Base-by-base conservation (phyloP, 1,140 invertebrate genomes). In the Panulirus ornatus region DNA sequence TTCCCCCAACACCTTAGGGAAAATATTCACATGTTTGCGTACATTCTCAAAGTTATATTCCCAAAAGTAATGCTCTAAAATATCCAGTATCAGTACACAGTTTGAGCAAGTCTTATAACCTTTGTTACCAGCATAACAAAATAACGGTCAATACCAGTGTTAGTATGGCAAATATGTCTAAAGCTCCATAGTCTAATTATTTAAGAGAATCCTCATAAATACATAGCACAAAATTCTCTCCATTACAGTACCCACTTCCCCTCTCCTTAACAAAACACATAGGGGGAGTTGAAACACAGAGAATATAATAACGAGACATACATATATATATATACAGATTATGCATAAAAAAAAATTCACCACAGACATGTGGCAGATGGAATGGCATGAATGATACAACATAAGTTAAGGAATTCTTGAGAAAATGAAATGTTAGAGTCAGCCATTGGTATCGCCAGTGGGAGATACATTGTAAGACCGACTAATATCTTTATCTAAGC, bases 331-430 rank as follows among this genome's bases (percentile, higher is more conserved):
- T 76, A 54, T 85, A 85, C 82, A 84, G 42, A 86, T 76, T 86
- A 86, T 86, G 84, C 84, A 86, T 51, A 86, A 30, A 70, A 84
- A n/a, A n/a, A n/a, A n/a, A n/a, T n/a, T n/a, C 70, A 40, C 71
- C 30, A 38, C 71, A 58, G n/a, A 36, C n/a, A n/a, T n/a, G 71
- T 47, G 71, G 71, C 66, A 76, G 38, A 86, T 86, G 84, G 84
- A 86, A 86, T 86, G 84, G 84, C 73, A 86, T 86, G 84, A 76
- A 76, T 86, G 71, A 86, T 86, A 75, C n/a, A 54, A 86, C 70
- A 58, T 86, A 58, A 86, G 27, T 76, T 86, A 86, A 30, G 84
- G 71, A 76, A 86, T 51, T 86, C 84, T 76, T 86, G 84, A 86
- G 58, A 30, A 70, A 63, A 70, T 84, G 84, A 86, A 86, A 76